Percentiles rank a stretch among this genome's conserved stretches.
Conservation (phyloP, 2,113 vertebrate genomes). For the Zapornia atra region DNA sequence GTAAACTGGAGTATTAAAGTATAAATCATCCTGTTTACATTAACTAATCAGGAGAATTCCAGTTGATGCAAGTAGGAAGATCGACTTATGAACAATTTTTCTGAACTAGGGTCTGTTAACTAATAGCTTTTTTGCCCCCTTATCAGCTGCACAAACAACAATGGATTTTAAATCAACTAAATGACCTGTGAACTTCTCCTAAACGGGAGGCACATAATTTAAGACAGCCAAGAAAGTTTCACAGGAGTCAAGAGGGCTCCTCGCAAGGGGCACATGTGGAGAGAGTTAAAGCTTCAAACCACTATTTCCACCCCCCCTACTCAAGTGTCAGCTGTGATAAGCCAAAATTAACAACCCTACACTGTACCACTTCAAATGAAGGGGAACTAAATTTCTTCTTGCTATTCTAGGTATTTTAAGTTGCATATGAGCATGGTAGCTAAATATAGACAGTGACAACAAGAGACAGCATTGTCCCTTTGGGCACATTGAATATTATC, state of each 20-base stretch:
- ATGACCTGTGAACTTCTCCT: constrained; percentile 27
- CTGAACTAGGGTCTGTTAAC: not conserved
- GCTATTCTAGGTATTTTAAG: constrained; percentile 68
- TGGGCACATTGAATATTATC: constrained; percentile 41
- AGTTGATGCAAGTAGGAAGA: constrained; percentile 8
- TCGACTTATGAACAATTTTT: constrained; percentile 7
- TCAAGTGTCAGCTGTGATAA: constrained; percentile 69
- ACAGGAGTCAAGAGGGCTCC: constrained; percentile 17
- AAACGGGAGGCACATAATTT: not conserved
- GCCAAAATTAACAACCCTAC: constrained; percentile 66
- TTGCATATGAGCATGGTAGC: constrained; percentile 31
- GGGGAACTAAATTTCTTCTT: not conserved
- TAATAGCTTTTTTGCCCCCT: constrained; percentile 29
- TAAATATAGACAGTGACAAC: constrained; percentile 65
- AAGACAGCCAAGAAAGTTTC: constrained; percentile 9
- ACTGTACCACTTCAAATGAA: constrained; percentile 57
- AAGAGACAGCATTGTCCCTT: constrained; percentile 59
- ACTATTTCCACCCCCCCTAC: not conserved
- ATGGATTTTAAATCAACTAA: constrained; percentile 54
- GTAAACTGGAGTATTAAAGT: not conserved
- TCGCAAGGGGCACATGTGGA: constrained; percentile 24
- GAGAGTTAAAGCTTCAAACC: constrained; percentile 51
- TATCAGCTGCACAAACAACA: constrained; percentile 68
- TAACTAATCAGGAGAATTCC: constrained; percentile 15
- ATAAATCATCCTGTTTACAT: constrained; percentile 33